Conservation (phyloP, 1,140 invertebrate genomes). For the Atta cephalotes region DNA sequence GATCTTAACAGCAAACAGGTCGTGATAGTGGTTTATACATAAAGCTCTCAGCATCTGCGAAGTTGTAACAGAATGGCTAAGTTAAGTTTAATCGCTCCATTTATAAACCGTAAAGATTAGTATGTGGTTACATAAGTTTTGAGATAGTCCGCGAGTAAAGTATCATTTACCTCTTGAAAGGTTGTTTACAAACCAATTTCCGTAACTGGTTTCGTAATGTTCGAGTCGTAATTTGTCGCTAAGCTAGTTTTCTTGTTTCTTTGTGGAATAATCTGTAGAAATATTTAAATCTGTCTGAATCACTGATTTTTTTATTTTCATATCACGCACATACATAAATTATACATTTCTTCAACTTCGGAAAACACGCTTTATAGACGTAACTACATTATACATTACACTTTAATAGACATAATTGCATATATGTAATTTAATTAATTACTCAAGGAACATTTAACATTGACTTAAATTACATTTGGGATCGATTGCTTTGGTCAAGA, state of each 20-base stretch:
- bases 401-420: constrained; percentile 24
- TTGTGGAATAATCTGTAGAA: neutral
- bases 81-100: constrained; percentile 10
- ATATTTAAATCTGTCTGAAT: neutral
- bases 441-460: neutral
- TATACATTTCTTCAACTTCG: neutral
- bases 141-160: neutral
- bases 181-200: constrained; percentile 22
- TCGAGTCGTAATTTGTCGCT: neutral
- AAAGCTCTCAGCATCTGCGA: constrained; percentile 11
- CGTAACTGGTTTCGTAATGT: constrained; percentile 32
- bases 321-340: neutral
- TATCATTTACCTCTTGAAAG: neutral
- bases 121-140: constrained; percentile 7
- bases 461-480: neutral
- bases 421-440: constrained; percentile 4
- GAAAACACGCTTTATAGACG: constrained; percentile 16
- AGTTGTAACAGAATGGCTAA: constrained; percentile 19
- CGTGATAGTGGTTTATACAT: neutral
- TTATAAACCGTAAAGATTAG: constrained; percentile 32
- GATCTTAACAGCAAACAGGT: constrained; percentile 3
- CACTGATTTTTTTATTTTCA: constrained; percentile 35
- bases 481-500: neutral
- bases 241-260: neutral
- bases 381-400: neutral